phyloP scores from a whole-genome alignment of 2,797 vertebrate genomes.

The Epinephelus malabaricus region DNA sequence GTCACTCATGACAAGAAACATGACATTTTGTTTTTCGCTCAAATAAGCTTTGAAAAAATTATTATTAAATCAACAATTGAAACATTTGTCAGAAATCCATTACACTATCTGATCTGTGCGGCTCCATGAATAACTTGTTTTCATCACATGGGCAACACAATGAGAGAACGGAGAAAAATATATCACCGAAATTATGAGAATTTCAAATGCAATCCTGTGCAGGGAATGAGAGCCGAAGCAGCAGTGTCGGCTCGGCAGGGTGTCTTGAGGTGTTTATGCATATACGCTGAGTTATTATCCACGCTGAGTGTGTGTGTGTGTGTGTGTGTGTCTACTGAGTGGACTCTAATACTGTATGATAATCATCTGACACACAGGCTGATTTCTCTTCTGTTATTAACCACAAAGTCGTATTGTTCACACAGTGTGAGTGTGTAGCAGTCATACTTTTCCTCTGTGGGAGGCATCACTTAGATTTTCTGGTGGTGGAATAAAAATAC shows the following conservation, averaged over 20 bases:
- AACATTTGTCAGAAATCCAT: not conserved
- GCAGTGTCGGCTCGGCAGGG: slow-evolving; percentile 34
- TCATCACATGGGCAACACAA: slow-evolving; percentile 18
- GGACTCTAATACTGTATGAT: slow-evolving; percentile 52
- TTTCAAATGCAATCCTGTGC: slow-evolving; percentile 15
- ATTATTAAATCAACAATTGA: not conserved
- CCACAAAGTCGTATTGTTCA: slow-evolving; percentile 33
- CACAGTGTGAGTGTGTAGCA: slow-evolving; percentile 16
- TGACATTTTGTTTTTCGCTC: not conserved
- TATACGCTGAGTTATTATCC: slow-evolving; percentile 48
- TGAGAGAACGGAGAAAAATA: slow-evolving; percentile 10
- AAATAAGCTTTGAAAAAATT: not conserved
- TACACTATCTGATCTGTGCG: not conserved
- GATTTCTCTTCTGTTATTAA: slow-evolving; percentile 33
- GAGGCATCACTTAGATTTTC: slow-evolving; percentile 39
- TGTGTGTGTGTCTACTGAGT: slow-evolving; percentile 16
- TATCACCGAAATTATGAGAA: not conserved
- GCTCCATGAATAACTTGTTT: slow-evolving; percentile 3
- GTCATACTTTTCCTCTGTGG: slow-evolving; percentile 32
- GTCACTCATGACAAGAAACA: slow-evolving; percentile 2
- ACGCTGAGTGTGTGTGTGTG: slow-evolving; percentile 22
- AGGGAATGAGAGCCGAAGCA: not conserved
- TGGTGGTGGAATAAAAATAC: slow-evolving; percentile 34
- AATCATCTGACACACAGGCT: slow-evolving; percentile 48
- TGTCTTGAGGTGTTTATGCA: slow-evolving; percentile 40